A percentile compares a stretch with the other conserved stretches of the same genome.
Evolutionary conservation across 2,888 invertebrate genomes (phyloP).

Genomic region (Parnassius apollo): DNA sequence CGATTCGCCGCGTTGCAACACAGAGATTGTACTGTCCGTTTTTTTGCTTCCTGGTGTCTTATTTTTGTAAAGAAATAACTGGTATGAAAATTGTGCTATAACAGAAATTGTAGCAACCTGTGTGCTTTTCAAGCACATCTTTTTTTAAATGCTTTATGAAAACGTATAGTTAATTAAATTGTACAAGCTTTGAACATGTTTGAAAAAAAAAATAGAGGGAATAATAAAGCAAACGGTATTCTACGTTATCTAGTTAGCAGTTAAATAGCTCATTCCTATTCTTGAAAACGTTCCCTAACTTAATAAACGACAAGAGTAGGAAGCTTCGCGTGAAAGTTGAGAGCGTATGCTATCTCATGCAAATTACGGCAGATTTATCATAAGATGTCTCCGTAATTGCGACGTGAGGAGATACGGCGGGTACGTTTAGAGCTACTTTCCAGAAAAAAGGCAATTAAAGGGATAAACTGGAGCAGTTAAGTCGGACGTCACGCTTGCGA

Average conservation of each 20-base stretch:
- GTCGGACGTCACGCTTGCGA: slow-evolving; percentile 69
- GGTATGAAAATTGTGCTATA: slow-evolving; percentile 63
- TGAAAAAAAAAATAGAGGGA: slow-evolving; percentile 37
- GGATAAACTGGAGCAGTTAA: slow-evolving; percentile 77
- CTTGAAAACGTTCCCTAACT: slow-evolving; percentile 76
- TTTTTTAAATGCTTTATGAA: slow-evolving; percentile 17
- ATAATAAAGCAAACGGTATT: slow-evolving; percentile 51
- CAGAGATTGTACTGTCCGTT: slow-evolving; percentile 75
- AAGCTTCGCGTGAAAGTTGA: slow-evolving; percentile 79
- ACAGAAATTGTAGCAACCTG: slow-evolving; percentile 54
- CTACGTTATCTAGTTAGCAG: slow-evolving; percentile 70
- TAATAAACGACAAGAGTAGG: slow-evolving; percentile 79
- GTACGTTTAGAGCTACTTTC: slow-evolving; percentile 71
- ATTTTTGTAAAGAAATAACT: slow-evolving; percentile 66
- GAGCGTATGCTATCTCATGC: slow-evolving; percentile 82
- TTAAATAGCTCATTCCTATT: slow-evolving; percentile 79
- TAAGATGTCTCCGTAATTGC: slow-evolving; percentile 80
- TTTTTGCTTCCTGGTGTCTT: slow-evolving; percentile 75
- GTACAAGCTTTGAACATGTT: slow-evolving; percentile 31
- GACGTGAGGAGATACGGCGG: slow-evolving; percentile 80
- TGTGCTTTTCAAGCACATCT: slow-evolving; percentile 27
- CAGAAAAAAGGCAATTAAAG: slow-evolving; percentile 80
- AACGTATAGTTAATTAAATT: background rate
- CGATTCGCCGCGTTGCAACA: slow-evolving; percentile 74
- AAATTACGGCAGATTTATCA: slow-evolving; percentile 81